A percentile compares a stretch with the other conserved stretches of the same genome.
phyloP scores from a whole-genome alignment of 2,113 vertebrate genomes.

The Otus sunia region DNA sequence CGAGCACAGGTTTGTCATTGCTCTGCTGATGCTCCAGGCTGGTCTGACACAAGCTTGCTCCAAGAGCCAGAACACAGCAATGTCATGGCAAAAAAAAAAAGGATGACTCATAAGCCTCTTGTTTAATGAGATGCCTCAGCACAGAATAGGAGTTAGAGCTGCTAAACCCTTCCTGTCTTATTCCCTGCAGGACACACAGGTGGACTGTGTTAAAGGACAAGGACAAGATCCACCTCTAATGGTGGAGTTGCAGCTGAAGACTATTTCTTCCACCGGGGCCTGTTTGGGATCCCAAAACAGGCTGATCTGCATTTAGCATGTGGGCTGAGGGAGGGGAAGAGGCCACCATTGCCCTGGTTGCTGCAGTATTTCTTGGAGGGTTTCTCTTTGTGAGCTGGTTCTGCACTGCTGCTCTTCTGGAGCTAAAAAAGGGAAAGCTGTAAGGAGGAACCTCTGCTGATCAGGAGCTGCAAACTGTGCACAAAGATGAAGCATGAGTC shows the following conservation, averaged over 20 bases:
- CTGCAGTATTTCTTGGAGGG: background rate
- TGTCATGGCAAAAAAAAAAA: background rate
- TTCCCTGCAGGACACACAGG: background rate
- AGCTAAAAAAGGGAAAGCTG: background rate
- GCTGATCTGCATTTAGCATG: background rate
- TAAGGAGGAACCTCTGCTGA: background rate
- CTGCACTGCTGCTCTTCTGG: background rate
- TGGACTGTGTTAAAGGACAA: background rate
- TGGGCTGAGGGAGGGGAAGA: background rate
- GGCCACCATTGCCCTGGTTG: background rate
- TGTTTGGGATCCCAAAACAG: background rate
- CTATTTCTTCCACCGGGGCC: background rate
- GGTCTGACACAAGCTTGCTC: background rate
- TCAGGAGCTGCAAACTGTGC: background rate
- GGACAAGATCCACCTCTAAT: background rate
- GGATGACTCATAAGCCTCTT: fast-evolving
- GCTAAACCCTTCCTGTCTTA: background rate
- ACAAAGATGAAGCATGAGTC: background rate
- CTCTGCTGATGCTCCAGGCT: background rate
- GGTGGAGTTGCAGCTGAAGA: background rate
- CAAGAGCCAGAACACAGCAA: background rate
- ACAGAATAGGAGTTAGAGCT: background rate
- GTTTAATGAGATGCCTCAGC: background rate
- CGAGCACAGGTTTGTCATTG: background rate
- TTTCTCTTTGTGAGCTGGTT: background rate